Conservation (phyloP, 2,888 invertebrate genomes). For the Seira ritae region DNA sequence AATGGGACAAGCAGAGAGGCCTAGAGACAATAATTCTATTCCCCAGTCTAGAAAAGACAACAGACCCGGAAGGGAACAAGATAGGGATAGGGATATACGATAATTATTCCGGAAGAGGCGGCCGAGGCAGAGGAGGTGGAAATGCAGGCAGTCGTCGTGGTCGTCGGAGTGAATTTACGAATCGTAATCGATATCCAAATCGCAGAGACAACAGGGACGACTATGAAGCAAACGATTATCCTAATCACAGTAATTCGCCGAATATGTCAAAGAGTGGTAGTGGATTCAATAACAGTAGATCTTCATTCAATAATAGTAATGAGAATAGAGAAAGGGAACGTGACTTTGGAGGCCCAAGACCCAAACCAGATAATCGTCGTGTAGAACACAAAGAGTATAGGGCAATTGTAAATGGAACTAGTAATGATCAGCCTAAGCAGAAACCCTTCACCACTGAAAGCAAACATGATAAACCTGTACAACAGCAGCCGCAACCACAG, state of each 20-base stretch:
- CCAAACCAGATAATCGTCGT: constrained; percentile 15
- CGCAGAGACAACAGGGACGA: constrained; percentile 48
- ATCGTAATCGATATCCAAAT: constrained; percentile 71
- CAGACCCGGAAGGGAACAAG: constrained; percentile 28
- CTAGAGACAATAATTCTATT: constrained; percentile 43
- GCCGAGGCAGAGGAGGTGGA: constrained; percentile 60
- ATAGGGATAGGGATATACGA: constrained; percentile 33
- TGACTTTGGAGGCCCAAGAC: not conserved
- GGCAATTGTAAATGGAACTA: constrained; percentile 36
- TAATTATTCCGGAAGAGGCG: constrained; percentile 29
- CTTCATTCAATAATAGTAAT: constrained; percentile 6
- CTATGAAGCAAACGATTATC: constrained; percentile 26
- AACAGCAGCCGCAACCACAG: constrained; percentile 42
- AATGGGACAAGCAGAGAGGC: constrained; percentile 74
- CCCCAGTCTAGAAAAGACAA: constrained; percentile 34
- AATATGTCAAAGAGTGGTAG: constrained; percentile 80
- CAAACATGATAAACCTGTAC: constrained; percentile 12
- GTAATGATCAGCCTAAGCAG: constrained; percentile 40
- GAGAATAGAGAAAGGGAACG: constrained; percentile 27
- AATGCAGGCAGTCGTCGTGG: constrained; percentile 50
- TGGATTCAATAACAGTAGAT: constrained; percentile 74
- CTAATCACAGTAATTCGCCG: not conserved
- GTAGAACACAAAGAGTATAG: constrained; percentile 34
- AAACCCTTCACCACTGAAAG: not conserved
- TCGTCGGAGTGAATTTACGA: constrained; percentile 70